phyloP scores from a whole-genome alignment of 2,888 invertebrate genomes.

The Eilema sororculum region DNA sequence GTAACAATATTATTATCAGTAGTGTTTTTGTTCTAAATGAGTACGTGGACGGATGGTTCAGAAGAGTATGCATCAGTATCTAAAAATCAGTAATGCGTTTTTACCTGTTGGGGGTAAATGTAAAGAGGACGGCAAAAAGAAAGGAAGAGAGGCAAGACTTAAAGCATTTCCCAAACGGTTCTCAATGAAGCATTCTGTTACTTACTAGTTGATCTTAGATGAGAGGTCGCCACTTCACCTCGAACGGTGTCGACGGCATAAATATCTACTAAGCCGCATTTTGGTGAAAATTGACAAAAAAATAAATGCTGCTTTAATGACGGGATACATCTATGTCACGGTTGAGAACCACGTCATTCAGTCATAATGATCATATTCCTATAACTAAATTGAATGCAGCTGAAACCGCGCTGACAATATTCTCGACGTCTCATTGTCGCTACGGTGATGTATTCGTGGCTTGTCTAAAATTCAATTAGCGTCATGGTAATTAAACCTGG shows the following conservation, averaged over 20 bases:
- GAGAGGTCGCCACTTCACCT: no score
- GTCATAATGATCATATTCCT: neutral
- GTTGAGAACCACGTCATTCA: neutral
- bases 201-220: no score
- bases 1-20: neutral
- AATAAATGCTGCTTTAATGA: neutral
- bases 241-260: no score
- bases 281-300: neutral
- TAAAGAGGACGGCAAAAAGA: no score
- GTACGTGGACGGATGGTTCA: neutral
- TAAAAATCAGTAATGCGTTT: no score
- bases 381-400: neutral
- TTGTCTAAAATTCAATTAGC: conserved; percentile 58
- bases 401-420: conserved; percentile 9
- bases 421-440: conserved; percentile 38
- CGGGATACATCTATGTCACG: neutral
- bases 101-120: no score
- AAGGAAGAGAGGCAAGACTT: no score
- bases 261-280: no score
- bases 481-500: conserved; percentile 56
- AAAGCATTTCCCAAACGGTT: no score
- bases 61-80: no score
- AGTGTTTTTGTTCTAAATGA: neutral
- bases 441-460: conserved; percentile 31
- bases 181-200: no score